Evolutionary conservation across 2,797 vertebrate species (phyloP).

Genomic region (Scomberomorus guttatus): DNA sequence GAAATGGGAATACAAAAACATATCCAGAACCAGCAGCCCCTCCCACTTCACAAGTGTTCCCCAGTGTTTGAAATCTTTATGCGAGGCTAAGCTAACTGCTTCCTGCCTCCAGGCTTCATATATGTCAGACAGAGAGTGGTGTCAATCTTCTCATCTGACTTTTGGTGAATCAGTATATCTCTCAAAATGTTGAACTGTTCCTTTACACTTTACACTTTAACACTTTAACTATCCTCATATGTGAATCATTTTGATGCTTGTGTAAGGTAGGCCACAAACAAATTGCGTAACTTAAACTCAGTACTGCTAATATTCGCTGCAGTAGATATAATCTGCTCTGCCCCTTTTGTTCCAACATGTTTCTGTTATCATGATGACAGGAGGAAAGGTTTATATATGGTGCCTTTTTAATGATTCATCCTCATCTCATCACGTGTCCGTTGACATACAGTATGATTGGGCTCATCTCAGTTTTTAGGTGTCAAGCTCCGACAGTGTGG

Average conservation of each 20-base stretch:
- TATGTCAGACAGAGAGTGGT: background rate
- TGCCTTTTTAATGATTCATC: slow-evolving; percentile 30
- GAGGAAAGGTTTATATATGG: slow-evolving; percentile 7
- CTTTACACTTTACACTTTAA: background rate
- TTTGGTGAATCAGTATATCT: background rate
- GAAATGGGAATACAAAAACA: too few species aligned
- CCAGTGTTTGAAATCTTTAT: background rate
- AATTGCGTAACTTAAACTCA: background rate
- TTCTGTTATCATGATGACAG: slow-evolving; percentile 9
- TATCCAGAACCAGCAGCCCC: too few species aligned
- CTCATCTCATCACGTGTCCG: slow-evolving; percentile 7
- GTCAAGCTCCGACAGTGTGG: slow-evolving; percentile 11
- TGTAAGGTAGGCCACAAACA: background rate
- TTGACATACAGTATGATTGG: background rate
- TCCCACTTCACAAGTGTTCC: background rate
- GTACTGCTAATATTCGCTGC: background rate
- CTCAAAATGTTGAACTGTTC: background rate
- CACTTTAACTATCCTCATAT: background rate
- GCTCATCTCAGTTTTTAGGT: slow-evolving; percentile 16
- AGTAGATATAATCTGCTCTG: background rate
- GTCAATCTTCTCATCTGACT: background rate
- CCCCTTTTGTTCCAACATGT: slow-evolving; percentile 3
- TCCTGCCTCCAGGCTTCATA: background rate
- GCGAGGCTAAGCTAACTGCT: too few species aligned
- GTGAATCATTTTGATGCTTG: background rate